These are phyloP conservation scores for Pardalotus punctatus DNA, from an alignment of 2,113 vertebrate species.

Conservation along the genomic window DNA sequence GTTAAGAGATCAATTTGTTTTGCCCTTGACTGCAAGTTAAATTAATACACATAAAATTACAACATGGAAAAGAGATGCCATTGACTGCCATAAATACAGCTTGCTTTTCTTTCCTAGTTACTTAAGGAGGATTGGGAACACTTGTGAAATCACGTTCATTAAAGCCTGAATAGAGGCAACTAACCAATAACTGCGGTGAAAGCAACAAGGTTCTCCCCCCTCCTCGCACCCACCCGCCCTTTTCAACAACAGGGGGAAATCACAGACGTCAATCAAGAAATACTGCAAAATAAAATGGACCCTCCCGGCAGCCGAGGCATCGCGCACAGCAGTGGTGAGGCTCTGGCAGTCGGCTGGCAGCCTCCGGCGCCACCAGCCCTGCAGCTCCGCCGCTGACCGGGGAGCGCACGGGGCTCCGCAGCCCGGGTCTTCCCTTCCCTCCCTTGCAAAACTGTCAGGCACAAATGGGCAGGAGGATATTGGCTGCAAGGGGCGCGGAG, in stretches of 20 bases:
- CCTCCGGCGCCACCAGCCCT: neutral
- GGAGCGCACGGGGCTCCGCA: neutral
- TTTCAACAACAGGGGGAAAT: neutral
- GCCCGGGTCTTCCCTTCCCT: neutral
- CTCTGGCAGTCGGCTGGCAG: neutral
- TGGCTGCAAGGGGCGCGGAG: constrained; percentile 67
- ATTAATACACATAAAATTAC: neutral
- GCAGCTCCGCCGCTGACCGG: constrained; percentile 28
- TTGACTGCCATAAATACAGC: neutral
- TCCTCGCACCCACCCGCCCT: neutral
- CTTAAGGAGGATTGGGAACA: neutral
- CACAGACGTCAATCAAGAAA: constrained; percentile 58
- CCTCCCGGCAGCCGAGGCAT: constrained; percentile 11
- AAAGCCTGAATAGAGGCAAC: neutral
- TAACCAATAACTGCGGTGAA: constrained; percentile 56
- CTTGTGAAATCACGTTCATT: constrained; percentile 6
- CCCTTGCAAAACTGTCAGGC: constrained; percentile 64
- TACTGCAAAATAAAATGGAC: constrained; percentile 72
- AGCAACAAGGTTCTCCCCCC: constrained; percentile 34
- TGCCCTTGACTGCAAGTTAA: neutral
- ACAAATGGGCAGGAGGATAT: constrained; percentile 67
- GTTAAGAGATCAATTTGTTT: neutral
- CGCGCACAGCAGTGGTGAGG: neutral
- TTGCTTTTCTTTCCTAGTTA: neutral
- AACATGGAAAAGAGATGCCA: neutral